These are phyloP conservation scores for Myxocyprinus asiaticus DNA, from an alignment of 2,113 vertebrate genomes.

Conservation along the genomic window DNA sequence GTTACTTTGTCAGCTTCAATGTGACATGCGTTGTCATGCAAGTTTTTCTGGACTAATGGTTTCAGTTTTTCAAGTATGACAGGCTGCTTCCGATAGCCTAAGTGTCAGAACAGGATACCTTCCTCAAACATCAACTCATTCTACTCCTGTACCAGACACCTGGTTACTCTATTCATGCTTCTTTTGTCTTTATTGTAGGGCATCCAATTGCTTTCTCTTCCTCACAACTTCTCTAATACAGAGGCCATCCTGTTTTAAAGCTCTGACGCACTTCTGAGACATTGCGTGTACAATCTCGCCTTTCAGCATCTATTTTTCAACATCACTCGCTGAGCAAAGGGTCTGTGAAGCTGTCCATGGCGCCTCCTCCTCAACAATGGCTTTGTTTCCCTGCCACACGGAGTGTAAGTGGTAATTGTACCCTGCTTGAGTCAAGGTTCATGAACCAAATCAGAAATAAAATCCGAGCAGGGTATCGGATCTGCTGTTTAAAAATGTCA, in stretches of 20 bases:
- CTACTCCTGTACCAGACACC: neutral
- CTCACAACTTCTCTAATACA: neutral
- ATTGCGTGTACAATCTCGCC: neutral
- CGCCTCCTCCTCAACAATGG: neutral
- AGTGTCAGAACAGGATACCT: neutral
- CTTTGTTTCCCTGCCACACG: neutral
- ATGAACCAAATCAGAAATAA: too few species aligned
- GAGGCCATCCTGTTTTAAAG: neutral
- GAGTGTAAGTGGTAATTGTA: neutral
- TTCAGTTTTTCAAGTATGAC: neutral
- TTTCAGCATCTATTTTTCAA: neutral
- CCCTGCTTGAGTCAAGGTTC: too few species aligned
- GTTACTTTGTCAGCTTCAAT: neutral
- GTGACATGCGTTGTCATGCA: conserved; percentile 31
- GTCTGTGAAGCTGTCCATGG: neutral
- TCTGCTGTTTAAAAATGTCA: too few species aligned
- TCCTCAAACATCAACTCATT: neutral
- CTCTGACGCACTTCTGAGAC: neutral
- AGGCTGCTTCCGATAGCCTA: neutral
- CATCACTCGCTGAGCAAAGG: neutral
- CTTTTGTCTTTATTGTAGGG: neutral
- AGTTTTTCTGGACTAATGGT: neutral
- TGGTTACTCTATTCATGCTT: neutral
- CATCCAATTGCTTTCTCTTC: neutral
- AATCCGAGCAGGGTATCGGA: too few species aligned